Conservation (phyloP, 2,113 vertebrate species). For the Thryonomys swinderianus region DNA sequence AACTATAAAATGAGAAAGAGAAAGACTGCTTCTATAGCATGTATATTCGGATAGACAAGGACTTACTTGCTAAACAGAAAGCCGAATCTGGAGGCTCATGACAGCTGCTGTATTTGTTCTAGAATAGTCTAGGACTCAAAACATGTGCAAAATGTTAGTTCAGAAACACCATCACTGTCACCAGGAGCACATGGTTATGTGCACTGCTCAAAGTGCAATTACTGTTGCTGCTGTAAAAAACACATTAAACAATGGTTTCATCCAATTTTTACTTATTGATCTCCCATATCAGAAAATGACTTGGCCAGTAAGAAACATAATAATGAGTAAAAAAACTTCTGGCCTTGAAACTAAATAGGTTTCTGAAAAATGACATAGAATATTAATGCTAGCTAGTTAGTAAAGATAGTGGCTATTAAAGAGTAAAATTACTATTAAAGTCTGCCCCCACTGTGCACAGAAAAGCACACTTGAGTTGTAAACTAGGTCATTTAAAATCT, state of each 20-base stretch:
- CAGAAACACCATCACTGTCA: neutral
- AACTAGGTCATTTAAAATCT: neutral
- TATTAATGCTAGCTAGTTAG: neutral
- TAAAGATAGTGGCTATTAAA: neutral
- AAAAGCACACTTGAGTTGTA: neutral
- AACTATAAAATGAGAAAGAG: neutral
- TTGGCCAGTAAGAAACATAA: neutral
- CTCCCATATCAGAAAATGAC: neutral
- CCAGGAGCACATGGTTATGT: neutral
- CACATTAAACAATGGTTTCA: neutral
- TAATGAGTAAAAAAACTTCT: neutral
- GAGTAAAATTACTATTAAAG: slow-evolving; percentile 17
- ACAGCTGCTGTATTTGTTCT: neutral
- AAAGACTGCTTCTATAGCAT: neutral
- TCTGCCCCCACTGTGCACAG: neutral
- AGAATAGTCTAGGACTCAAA: neutral
- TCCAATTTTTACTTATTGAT: neutral
- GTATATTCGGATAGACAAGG: neutral
- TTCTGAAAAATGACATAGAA: neutral
- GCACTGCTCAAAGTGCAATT: neutral
- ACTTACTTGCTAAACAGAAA: neutral
- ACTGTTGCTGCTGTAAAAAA: neutral
- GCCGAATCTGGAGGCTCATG: neutral
- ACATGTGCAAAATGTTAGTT: neutral
- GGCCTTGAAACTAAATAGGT: neutral